Conservation (phyloP, 2,797 vertebrate species). For the Tenualosa thibaudeaui region DNA sequence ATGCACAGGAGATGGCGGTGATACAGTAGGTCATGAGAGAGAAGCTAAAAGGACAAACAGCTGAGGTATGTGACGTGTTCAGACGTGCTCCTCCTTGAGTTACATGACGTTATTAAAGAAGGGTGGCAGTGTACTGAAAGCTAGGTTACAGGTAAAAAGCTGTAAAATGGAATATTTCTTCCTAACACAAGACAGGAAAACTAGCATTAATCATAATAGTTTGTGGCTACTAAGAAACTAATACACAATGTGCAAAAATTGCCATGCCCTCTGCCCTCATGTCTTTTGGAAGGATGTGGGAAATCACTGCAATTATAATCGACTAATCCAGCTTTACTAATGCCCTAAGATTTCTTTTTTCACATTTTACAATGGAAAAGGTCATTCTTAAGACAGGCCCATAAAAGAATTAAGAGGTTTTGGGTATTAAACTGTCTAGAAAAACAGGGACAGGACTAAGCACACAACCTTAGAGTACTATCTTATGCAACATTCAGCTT, state of each 20-base stretch:
- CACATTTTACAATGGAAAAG: background rate
- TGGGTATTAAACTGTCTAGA: background rate
- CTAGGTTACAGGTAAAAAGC: background rate
- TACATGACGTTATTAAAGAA: background rate
- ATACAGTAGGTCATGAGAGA: background rate
- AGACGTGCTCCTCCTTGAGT: background rate
- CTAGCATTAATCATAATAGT: background rate
- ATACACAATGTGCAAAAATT: background rate
- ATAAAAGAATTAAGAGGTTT: background rate
- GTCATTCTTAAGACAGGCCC: slow-evolving; percentile 3
- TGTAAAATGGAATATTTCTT: background rate
- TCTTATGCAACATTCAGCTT: too few relatives aligned
- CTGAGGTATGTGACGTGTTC: background rate
- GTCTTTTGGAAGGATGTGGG: background rate
- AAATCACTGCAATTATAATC: background rate
- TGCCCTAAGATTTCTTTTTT: background rate
- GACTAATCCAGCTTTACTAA: background rate
- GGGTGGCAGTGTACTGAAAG: background rate
- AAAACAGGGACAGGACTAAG: background rate
- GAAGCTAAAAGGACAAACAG: background rate
- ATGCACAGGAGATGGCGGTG: background rate
- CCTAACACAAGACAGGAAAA: background rate
- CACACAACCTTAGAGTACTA: background rate
- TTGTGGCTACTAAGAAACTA: background rate
- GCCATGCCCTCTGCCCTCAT: background rate